Evolutionary conservation across 2,797 vertebrate genomes (phyloP), one percentile per base, ranked within the genome.

Genomic region (Urosaurus nigricauda): DNA sequence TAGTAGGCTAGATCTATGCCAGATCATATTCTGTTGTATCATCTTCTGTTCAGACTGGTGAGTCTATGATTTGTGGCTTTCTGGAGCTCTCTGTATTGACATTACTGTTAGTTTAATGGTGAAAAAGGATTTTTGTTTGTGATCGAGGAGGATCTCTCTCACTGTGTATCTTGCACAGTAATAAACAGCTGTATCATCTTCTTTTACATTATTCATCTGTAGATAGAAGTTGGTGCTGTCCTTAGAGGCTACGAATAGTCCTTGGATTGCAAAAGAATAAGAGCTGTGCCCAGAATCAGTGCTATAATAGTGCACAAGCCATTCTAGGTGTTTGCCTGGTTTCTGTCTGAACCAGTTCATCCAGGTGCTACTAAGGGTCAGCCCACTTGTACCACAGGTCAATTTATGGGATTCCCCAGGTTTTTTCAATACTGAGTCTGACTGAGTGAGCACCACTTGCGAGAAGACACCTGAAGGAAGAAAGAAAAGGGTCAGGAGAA

Each of bases 271-370:
- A 79, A 63, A 21, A 5, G 60, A 79, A 79, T 79, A 79, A 37
- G 19, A 19, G 53, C 19, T 70, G 2, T 19, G 0, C 24, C 13
- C 14, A 70, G 78, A 78, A 78, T 11, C 24, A 6, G 11, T 68
- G 14, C 6, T 6, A 5, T 40, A 5, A 40, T 87, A 87, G 2
- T 17, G 1, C 14, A 87, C 32, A 87, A 87, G n/a, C 47, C 85
- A 79, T 56, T 87, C 47, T 21, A 87, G 9, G 16, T n/a, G n/a
- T 70, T 65, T 79, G 47, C 47, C 19, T 13, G 47, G 47, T 71
- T 70, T 79, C 47, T 79, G n/a, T 29, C 77, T 19, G 65, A 87
- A 14, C 77, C 77, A 87, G 6, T 5, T 2, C 85, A 87, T 79
- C n/a, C n/a, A 32, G 24, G 14, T 12, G 77, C 85, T 37, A 7